Percentiles rank a stretch among this genome's conserved stretches.
phyloP scores from a whole-genome alignment of 2,888 invertebrate species.

The Acrobeloides nanus region DNA sequence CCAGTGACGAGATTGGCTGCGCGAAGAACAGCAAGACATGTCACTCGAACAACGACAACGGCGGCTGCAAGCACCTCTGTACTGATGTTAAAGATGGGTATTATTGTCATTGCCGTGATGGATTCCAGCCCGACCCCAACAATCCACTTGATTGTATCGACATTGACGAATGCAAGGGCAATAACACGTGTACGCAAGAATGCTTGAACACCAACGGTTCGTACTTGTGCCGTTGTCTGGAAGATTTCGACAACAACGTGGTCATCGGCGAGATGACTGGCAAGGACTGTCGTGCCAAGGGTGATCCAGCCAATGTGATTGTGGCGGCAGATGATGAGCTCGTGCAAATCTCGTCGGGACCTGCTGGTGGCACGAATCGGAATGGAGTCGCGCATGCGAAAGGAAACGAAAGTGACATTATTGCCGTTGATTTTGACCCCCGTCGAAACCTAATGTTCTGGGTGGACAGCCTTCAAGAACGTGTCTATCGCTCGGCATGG shows the following conservation, averaged over 20 bases:
- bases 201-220: constrained; percentile 86
- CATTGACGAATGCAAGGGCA: constrained; percentile 56
- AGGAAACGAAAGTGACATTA: constrained; percentile 75
- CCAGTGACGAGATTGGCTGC: constrained; percentile 82
- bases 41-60: constrained; percentile 65
- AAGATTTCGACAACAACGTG: constrained; percentile 53
- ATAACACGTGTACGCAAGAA: constrained; percentile 82
- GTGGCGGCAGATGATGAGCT: constrained; percentile 44
- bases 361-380: constrained; percentile 36
- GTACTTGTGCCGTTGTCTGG: constrained; percentile 74
- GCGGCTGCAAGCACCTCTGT: constrained; percentile 91
- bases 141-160: constrained; percentile 55
- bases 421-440: constrained; percentile 68
- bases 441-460: constrained; percentile 76
- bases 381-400: constrained; percentile 41
- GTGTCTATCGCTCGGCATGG: constrained; percentile 34
- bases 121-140: constrained; percentile 66
- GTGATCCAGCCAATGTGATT: constrained; percentile 35
- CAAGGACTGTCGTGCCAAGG: constrained; percentile 52
- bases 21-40: constrained; percentile 43
- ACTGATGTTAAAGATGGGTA: constrained; percentile 66
- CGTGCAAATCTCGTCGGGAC: constrained; percentile 40
- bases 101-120: constrained; percentile 85
- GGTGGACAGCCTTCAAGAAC: constrained; percentile 71
- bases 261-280: constrained; percentile 53